Percentiles rank a stretch among this genome's conserved stretches.
These are phyloP conservation scores for Sebastes variabilis DNA, from an alignment of 2,797 vertebrate species.

Conservation along the genomic window DNA sequence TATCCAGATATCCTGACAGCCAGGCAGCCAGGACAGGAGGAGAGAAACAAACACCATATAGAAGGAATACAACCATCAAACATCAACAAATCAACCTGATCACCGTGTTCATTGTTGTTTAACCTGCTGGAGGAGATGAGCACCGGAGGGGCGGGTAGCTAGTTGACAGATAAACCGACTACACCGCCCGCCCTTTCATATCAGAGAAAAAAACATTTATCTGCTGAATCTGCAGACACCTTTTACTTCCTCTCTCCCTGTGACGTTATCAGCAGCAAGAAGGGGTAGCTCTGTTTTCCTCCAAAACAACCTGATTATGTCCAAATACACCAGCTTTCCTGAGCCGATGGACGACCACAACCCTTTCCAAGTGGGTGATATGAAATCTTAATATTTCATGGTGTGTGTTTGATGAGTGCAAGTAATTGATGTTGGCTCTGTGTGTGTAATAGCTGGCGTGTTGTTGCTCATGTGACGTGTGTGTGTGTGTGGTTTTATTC, in stretches of 20 bases:
- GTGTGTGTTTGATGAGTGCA: slow-evolving; percentile 5
- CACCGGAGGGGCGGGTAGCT: slow-evolving; percentile 15
- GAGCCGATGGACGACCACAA: slow-evolving; percentile 81
- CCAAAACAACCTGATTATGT: slow-evolving; percentile 59
- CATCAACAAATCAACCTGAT: not conserved
- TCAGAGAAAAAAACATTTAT: not conserved
- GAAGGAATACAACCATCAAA: not conserved
- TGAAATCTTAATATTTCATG: not conserved
- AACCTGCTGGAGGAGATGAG: slow-evolving; percentile 33
- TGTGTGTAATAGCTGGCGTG: slow-evolving; percentile 49
- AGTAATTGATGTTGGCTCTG: not conserved
- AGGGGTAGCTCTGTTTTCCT: slow-evolving; percentile 2
- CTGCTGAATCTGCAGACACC: not conserved
- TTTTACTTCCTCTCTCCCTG: not conserved
- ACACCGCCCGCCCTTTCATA: not conserved
- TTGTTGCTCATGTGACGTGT: slow-evolving; percentile 66
- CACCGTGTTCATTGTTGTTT: not conserved
- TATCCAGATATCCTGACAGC: not conserved
- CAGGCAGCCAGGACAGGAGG: not conserved
- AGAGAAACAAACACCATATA: too few species aligned
- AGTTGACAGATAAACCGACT: not conserved
- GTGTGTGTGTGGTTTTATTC: not conserved
- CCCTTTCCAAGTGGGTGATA: slow-evolving; percentile 82
- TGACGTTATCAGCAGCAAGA: not conserved
- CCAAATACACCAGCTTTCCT: slow-evolving; percentile 82